Evolutionary conservation across 2,113 vertebrate species (phyloP), one percentile per base, ranked within the genome.

Genomic region (Vireo altiloquus): DNA sequence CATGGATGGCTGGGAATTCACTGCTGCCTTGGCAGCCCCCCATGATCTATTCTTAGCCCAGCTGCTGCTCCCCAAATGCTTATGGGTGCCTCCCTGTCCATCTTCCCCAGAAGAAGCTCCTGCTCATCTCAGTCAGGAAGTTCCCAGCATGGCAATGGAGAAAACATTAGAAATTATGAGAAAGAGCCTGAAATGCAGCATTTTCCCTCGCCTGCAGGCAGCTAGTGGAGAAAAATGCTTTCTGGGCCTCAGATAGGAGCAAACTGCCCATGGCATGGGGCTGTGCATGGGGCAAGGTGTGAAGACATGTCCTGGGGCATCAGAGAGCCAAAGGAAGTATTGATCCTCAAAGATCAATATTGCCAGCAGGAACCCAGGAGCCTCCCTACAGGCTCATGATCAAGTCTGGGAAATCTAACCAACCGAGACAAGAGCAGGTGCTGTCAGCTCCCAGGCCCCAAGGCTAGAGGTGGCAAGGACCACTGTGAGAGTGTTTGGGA

Each of bases 261-360:
- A 37, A 82, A 59, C 14, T 2, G 54, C 72, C 49, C 31, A 20
- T 28, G 49, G 42, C 15, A 46, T 3, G 6, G 39, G 24, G 16
- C 56, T 63, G 64, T 30, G 59, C 14, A 2, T 1, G 2, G 50
- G 13, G 25, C 3, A 42, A 82, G 39, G 17, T 15, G 65, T 5
- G 0, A 66, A 49, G 69, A 28, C 1, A 3, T 31, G 3, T 22
- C 50, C 15, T 2, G 8, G 40, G 39, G 18, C 9, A 7, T 28
- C 61, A 12, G 88, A 49, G 40, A 72, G 25, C 47, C 27, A 23
- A 44, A 66, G 70, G 42, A 79, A 42, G 25, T 6, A 13, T 15
- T 10, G 65, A 39, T 30, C 46, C 49, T 66, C 1, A 1, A 53
- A 75, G 39, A 85, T n/a, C 4, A 1, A 1, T 53, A 11, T 28